Evolutionary conservation across 2,113 vertebrate genomes (phyloP).

Genomic region (Ovis aries): DNA sequence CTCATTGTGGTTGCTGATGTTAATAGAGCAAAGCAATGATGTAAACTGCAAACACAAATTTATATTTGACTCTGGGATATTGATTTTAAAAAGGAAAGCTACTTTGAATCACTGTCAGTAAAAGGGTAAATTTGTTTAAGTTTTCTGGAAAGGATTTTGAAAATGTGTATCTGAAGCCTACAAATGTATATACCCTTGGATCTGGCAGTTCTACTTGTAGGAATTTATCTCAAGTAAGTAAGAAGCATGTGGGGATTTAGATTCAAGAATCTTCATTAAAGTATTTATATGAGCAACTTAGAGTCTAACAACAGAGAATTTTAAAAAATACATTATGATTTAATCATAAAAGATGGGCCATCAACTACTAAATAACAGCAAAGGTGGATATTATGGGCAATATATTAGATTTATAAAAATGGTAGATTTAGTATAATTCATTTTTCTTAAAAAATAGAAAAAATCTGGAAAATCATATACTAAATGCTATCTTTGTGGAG

Average conservation of each 20-base stretch:
- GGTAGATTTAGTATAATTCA: neutral
- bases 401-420: neutral
- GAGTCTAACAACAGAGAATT: neutral
- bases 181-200: neutral
- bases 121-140: neutral
- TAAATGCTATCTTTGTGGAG: neutral
- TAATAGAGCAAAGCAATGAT: neutral
- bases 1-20: neutral
- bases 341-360: neutral
- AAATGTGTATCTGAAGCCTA: neutral
- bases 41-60: neutral
- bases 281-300: neutral
- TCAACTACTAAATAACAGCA: neutral
- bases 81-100: neutral
- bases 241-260: neutral
- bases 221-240: slow-evolving; percentile 20
- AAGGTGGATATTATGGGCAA: neutral
- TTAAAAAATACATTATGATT: neutral
- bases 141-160: neutral
- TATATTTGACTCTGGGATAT: neutral
- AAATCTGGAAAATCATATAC: neutral
- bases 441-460: neutral
- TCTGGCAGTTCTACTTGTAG: neutral
- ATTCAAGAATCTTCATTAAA: neutral
- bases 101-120: neutral